Base-by-base conservation (phyloP, 1,140 invertebrate species). In the Metopolophium dirhodum region DNA sequence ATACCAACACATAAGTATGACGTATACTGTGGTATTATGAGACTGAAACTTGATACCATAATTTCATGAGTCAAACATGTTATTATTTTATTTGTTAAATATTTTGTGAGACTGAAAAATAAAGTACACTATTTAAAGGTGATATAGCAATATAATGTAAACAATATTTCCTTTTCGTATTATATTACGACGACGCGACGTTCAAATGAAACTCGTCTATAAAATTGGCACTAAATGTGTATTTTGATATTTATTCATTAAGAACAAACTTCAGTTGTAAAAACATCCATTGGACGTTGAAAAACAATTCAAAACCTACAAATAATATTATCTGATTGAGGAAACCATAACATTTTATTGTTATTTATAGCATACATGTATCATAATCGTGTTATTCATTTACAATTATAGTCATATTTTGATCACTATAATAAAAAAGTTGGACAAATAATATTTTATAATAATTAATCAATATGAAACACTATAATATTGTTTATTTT, bases 311-410 rank as follows among this genome's bases (percentile, higher is more conserved):
- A 26, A 85, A 41, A 41, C 11, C 41, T 41, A 85, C 37, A 85
- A 85, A 85, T 85, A 26, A 85, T 41, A 41, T 30, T 26, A 41
- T 30, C 41, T 41, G 37, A 26, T 41, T 30, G 22, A 41, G 4
- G n/a, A 77, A 77, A 77, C 14, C 30, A 77, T 77, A 77, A 77
- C n/a, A 77, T 77, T n/a, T 77, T 77, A 77, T 77, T 77, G n/a
- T n/a, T n/a, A n/a, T 77, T 77, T 77, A n/a, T 77, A n/a, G n/a
- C 14, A 77, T 77, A 77, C n/a, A 68, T n/a, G 30, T 30, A 68
- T 68, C 61, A 11, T 68, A 9, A 68, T 68, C 61, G 11, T 68
- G 30, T 61, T 61, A 61, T 68, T 68, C 30, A 22, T 54, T 54
- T 54, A 54, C 51, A 30, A 68, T 4, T 57, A 57, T 8, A 11